Conservation (phyloP, 2,797 vertebrate species). For the Hoplostethus mediterraneus region DNA sequence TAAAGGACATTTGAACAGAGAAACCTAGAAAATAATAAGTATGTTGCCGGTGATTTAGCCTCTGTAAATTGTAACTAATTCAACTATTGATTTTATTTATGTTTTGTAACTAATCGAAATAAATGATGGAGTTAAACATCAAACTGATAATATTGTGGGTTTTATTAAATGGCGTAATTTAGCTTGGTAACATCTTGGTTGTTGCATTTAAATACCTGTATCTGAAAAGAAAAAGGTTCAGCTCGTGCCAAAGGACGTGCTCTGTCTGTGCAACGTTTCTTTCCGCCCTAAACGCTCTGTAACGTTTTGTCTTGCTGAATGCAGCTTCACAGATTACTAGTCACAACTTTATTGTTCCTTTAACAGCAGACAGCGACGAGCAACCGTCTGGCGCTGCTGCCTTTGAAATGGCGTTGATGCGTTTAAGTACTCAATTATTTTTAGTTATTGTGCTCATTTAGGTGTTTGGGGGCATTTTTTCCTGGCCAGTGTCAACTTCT, state of each 20-base stretch:
- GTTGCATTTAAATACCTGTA: not conserved
- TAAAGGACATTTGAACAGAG: conserved; percentile 68
- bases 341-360: conserved; percentile 83
- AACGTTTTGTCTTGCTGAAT: conserved; percentile 35
- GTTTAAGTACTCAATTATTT: conserved; percentile 73
- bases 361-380: conserved; percentile 73
- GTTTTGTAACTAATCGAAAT: conserved; percentile 90
- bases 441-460: conserved; percentile 57
- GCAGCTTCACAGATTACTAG: conserved; percentile 35
- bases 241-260: too few species aligned
- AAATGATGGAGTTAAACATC: conserved; percentile 85
- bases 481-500: conserved; percentile 35
- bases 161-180: not conserved
- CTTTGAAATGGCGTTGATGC: conserved; percentile 86
- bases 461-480: conserved; percentile 37
- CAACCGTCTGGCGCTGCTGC: conserved; percentile 76
- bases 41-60: conserved; percentile 83
- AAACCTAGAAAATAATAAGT: conserved; percentile 67
- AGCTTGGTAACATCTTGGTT: not conserved
- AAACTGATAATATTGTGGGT: conserved; percentile 24
- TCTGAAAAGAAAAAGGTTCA: not conserved
- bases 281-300: not conserved
- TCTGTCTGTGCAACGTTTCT: not conserved
- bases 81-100: conserved; percentile 87
- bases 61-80: conserved; percentile 87